Percentiles rank a stretch among this genome's conserved stretches.
phyloP scores from a whole-genome alignment of 1,140 invertebrate species.

The Drosophila tristis region DNA sequence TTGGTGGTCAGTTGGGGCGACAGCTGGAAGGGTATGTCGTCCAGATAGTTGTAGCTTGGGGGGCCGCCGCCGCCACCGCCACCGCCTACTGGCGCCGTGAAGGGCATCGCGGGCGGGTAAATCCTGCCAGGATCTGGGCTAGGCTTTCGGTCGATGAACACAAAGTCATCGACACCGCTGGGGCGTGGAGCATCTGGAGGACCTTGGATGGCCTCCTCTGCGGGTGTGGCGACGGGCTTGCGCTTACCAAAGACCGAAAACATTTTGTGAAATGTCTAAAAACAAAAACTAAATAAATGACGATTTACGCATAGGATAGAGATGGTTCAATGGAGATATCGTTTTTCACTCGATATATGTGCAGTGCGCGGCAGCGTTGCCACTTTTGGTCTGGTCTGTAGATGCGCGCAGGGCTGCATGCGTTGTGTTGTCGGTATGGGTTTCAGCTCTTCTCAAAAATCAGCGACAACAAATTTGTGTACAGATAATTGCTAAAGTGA shows the following conservation, averaged over 20 bases:
- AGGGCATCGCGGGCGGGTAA: slow-evolving; percentile 66
- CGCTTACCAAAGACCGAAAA: slow-evolving; percentile 74
- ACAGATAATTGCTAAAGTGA: slow-evolving; percentile 43
- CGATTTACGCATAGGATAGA: too few relatives aligned
- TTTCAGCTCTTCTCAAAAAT: slow-evolving; percentile 32
- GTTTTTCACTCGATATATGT: too few relatives aligned
- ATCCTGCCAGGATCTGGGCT: slow-evolving; percentile 46
- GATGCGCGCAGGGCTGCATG: too few relatives aligned
- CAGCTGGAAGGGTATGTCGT: slow-evolving; percentile 79
- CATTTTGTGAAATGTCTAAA: slow-evolving; percentile 38
- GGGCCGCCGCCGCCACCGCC: background rate
- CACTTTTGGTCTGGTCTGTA: too few relatives aligned
- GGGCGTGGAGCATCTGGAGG: slow-evolving; percentile 49
- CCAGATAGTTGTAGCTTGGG: slow-evolving; percentile 62
- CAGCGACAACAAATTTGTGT: slow-evolving; percentile 49
- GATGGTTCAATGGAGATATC: too few relatives aligned
- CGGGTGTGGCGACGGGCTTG: slow-evolving; percentile 65
- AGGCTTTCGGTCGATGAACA: slow-evolving; percentile 71
- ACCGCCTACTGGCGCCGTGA: slow-evolving; percentile 1
- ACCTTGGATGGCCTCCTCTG: slow-evolving; percentile 76
- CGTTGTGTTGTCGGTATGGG: too few relatives aligned
- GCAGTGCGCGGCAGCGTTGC: too few relatives aligned
- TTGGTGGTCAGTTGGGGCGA: slow-evolving; percentile 66
- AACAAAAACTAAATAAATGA: too few relatives aligned
- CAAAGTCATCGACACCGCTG: slow-evolving; percentile 69